Percentiles rank a stretch among this genome's conserved stretches.
These are phyloP conservation scores for Pterophyllum scalare DNA, from an alignment of 2,113 vertebrate genomes.

Conservation along the genomic window DNA sequence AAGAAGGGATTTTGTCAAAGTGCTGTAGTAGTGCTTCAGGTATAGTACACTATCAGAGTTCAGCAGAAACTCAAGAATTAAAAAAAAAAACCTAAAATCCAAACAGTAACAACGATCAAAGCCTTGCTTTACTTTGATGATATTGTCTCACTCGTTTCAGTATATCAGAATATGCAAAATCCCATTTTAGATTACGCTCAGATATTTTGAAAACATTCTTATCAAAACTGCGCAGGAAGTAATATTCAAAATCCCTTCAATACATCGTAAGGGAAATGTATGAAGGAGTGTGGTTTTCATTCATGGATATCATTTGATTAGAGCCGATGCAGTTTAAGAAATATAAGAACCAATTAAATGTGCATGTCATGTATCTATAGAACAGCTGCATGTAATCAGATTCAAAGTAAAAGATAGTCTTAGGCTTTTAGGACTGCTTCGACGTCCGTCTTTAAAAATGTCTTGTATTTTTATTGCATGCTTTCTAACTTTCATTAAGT, in stretches of 20 bases:
- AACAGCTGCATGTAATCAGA: neutral
- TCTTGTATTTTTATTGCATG: neutral
- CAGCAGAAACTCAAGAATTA: neutral
- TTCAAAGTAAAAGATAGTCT: neutral
- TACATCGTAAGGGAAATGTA: neutral
- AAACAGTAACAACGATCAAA: neutral
- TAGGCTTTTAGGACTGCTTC: neutral
- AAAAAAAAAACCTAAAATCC: neutral
- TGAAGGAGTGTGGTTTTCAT: neutral
- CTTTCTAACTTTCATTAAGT: neutral
- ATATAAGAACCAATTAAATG: neutral
- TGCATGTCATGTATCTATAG: neutral
- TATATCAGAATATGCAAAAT: neutral
- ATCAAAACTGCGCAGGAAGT: neutral
- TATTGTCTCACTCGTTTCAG: neutral
- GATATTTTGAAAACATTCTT: neutral
- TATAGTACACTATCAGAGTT: neutral
- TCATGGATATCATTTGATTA: neutral
- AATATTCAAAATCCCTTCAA: neutral
- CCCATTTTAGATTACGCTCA: neutral
- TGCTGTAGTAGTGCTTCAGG: neutral
- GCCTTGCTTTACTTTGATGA: neutral
- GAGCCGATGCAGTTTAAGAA: neutral
- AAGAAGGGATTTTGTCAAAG: neutral
- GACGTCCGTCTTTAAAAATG: neutral